Evolutionary conservation across 1,140 invertebrate species (phyloP).

Genomic region (Centruroides vittatus): DNA sequence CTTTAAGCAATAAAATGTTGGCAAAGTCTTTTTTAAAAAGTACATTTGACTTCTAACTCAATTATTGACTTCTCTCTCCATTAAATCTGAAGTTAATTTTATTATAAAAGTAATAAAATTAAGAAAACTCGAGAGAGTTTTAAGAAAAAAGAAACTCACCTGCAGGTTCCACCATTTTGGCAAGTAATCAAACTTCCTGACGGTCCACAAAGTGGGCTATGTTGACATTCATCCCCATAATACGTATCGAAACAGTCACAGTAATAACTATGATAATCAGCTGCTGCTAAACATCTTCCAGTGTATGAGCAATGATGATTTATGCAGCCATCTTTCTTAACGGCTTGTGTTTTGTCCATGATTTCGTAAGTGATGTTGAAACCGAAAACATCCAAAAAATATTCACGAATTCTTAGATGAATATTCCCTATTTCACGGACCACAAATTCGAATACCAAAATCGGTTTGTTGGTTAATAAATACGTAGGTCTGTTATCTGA

Average conservation of each 20-base stretch:
- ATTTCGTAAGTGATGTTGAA: conserved; percentile 88
- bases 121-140: too few species aligned
- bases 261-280: conserved; percentile 41
- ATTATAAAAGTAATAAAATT: too few species aligned
- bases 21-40: too few species aligned
- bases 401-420: conserved; percentile 62
- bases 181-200: conserved; percentile 24
- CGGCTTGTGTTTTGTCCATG: conserved; percentile 25
- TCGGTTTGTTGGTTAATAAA: conserved; percentile 50
- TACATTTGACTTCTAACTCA: too few species aligned
- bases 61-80: too few species aligned
- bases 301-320: conserved; percentile 66
- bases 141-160: conserved; percentile 21
- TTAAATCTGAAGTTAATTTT: too few species aligned
- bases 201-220: conserved; percentile 30
- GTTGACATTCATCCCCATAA: conserved; percentile 29
- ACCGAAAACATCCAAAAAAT: conserved; percentile 68
- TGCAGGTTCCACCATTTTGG: conserved; percentile 28
- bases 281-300: conserved; percentile 59
- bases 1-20: too few species aligned
- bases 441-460: conserved; percentile 59
- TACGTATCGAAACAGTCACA: conserved; percentile 31
- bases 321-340: conserved; percentile 6
- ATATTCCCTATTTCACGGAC: conserved; percentile 58
- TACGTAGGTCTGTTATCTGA: conserved; percentile 18